phyloP scores from a whole-genome alignment of 2,888 invertebrate genomes.

The Phrixothrix hirtus region DNA sequence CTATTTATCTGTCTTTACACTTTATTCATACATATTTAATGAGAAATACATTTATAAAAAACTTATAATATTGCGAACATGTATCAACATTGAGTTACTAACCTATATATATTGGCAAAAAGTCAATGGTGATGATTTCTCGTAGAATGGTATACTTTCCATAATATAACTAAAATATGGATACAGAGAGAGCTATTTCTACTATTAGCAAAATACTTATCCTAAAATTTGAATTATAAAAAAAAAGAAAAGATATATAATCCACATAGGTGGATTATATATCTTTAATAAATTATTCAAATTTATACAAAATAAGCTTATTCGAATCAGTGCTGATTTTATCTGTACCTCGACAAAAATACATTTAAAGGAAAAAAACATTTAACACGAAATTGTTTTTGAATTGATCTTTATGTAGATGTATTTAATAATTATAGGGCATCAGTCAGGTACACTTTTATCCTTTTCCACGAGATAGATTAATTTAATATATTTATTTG shows the following conservation, averaged over 20 bases:
- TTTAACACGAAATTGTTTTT: slow-evolving; percentile 36
- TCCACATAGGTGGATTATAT: slow-evolving; percentile 38
- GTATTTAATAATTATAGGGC: slow-evolving; percentile 48
- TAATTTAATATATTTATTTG: not conserved
- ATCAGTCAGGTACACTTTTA: slow-evolving; percentile 55
- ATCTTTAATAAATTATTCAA: slow-evolving; percentile 37
- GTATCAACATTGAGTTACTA: slow-evolving; percentile 44
- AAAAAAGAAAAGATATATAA: slow-evolving; percentile 37
- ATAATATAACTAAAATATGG: slow-evolving; percentile 43
- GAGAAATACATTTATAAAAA: slow-evolving; percentile 43
- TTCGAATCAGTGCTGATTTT: slow-evolving; percentile 47
- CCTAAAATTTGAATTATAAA: slow-evolving; percentile 40
- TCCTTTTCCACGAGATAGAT: slow-evolving; percentile 32
- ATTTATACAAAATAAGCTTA: slow-evolving; percentile 40
- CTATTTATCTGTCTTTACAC: slow-evolving; percentile 31
- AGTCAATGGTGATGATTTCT: slow-evolving; percentile 36
- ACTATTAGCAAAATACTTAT: slow-evolving; percentile 39
- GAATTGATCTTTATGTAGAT: slow-evolving; percentile 33
- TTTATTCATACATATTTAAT: slow-evolving; percentile 33
- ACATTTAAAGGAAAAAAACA: slow-evolving; percentile 34
- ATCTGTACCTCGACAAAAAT: slow-evolving; percentile 12
- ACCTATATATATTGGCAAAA: slow-evolving; percentile 36
- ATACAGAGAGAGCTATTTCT: slow-evolving; percentile 55
- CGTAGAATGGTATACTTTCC: slow-evolving; percentile 36
- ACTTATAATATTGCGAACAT: slow-evolving; percentile 47